Conservation (phyloP, 2,113 vertebrate genomes). For the Sminthopsis crassicaudata region DNA sequence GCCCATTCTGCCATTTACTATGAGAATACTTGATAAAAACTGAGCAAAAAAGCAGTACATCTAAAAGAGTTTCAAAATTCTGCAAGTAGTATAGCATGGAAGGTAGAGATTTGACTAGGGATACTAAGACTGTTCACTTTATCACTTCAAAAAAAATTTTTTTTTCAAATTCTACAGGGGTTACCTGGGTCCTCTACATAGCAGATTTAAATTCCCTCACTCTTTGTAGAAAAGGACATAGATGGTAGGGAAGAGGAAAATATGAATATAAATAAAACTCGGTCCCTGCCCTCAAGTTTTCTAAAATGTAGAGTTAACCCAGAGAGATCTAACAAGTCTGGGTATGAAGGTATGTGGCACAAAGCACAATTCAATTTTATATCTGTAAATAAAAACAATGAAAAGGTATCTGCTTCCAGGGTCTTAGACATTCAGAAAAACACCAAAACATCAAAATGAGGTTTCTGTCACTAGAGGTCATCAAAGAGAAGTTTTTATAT, state of each 20-base stretch:
- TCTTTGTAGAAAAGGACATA: neutral
- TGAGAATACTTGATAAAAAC: neutral
- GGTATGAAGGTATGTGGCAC: neutral
- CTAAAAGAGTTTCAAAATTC: neutral
- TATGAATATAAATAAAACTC: neutral
- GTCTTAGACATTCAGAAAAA: neutral
- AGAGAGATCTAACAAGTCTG: neutral
- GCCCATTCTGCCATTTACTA: neutral
- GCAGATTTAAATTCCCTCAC: neutral
- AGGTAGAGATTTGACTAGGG: neutral
- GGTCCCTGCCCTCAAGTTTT: neutral
- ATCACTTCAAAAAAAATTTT: neutral
- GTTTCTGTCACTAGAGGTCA: neutral
- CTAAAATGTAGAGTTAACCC: neutral
- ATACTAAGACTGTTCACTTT: neutral
- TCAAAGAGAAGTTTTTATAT: neutral
- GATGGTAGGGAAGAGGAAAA: neutral
- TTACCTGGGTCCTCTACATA: neutral
- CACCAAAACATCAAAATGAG: neutral
- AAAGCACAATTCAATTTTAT: neutral
- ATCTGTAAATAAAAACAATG: neutral
- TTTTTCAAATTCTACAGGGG: neutral
- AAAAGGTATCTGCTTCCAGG: neutral
- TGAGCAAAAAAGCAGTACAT: neutral
- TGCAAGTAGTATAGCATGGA: neutral